Evolutionary conservation across 2,888 invertebrate species (phyloP), one percentile per base, ranked within the genome.

Genomic region (Petrolisthes manimaculis): DNA sequence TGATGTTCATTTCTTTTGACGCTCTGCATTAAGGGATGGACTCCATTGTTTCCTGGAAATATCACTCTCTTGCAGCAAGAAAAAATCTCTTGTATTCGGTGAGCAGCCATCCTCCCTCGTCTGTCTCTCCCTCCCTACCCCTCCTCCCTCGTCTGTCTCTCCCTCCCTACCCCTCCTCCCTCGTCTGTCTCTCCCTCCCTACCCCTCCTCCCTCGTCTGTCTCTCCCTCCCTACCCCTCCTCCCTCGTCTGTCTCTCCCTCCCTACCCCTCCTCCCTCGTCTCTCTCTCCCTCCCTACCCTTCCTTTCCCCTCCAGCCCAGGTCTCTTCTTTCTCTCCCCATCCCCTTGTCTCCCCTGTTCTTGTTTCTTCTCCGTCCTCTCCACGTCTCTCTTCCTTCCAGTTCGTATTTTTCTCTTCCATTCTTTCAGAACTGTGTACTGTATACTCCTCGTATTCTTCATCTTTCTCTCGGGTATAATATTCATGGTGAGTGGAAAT

Each of bases 1-100:
- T 86, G 86, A 86, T 86, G 86, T 67, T 86, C 86, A 86, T 86
- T 86, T 86, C 86, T 86, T 86, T 86, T 80, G 86, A 86, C 86
- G 80, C 86, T 86, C 86, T 86, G 81, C 86, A 86, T 86, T 86
- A 86, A 75, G 37, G 86, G 81, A 81, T 80, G 79, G 81, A 81
- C 67, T 81, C 86, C 78, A 71, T 74, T 86, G 80, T 78, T 67
- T 79, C n/a, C 81, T 12, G 86, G 56, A 78, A 74, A 81, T 86
- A 86, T 86, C 86, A 86, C 86, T 86, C 80, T 79, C 85, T 84
- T 61, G 74, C 78, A 77, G 67, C 84, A 77, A 37, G 24, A 67
- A 84, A 84, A 84, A 84, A 78, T 84, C 84, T 78, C 78, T 61
- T 84, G 67, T 84, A 78, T 84, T 78, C 84, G 53, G 67, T 61